Evolutionary conservation across 2,888 invertebrate species (phyloP).

Genomic region (Lochmaea capreae): DNA sequence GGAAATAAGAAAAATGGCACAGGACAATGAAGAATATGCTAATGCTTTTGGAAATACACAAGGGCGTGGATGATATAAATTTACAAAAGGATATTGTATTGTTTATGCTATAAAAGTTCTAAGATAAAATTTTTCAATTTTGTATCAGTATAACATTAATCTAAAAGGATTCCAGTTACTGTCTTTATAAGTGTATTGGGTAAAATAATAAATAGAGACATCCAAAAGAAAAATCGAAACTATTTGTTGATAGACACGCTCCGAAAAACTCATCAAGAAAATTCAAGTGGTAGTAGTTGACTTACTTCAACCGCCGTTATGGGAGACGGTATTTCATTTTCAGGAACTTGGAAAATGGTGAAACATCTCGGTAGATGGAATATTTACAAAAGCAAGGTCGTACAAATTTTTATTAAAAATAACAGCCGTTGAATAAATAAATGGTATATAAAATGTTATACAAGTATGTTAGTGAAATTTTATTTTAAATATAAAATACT

Average conservation of each 20-base stretch:
- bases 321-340: conserved; percentile 15
- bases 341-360: neutral
- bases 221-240: conserved; percentile 23
- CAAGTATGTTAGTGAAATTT: no score
- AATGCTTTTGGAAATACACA: conserved; percentile 3
- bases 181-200: neutral
- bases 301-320: conserved; percentile 7
- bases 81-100: neutral
- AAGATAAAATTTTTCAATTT: no score
- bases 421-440: no score
- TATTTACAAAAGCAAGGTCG: neutral
- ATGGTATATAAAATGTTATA: no score
- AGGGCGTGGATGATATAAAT: neutral
- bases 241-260: conserved; percentile 16
- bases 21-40: conserved; percentile 14
- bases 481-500: no score
- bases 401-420: neutral
- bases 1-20: neutral
- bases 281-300: conserved; percentile 21
- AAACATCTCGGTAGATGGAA: neutral
- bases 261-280: conserved; percentile 14
- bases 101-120: no score
- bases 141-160: no score
- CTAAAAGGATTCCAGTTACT: neutral
- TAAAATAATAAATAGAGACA: conserved; percentile 16